These are phyloP conservation scores for Holotrichia oblita DNA, from an alignment of 1,140 invertebrate genomes.

Conservation along the genomic window DNA sequence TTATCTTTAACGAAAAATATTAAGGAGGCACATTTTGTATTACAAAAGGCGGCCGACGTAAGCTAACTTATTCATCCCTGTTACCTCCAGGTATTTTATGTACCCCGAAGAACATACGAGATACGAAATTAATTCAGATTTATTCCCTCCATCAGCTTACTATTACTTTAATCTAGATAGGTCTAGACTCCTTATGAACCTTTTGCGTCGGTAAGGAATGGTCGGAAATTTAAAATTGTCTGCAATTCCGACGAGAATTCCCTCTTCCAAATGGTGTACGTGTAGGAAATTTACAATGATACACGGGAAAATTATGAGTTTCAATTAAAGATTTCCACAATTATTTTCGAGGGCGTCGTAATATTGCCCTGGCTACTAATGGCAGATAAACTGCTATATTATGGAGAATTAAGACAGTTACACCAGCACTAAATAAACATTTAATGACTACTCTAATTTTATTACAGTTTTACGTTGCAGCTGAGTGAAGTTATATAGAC, in stretches of 20 bases:
- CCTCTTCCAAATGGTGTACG: background rate
- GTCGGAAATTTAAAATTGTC: conserved; percentile 35
- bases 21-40: conserved; percentile 21
- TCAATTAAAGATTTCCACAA: conserved; percentile 30
- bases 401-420: conserved; percentile 25
- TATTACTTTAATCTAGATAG: conserved; percentile 37
- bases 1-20: conserved; percentile 8
- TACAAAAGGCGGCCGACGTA: background rate
- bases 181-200: conserved; percentile 30
- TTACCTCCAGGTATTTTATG: conserved; percentile 35
- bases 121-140: conserved; percentile 34
- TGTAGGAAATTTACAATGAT: conserved; percentile 34
- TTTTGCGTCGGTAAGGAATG: conserved; percentile 9
- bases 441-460: conserved; percentile 17
- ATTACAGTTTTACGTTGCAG: conserved; percentile 4
- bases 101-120: conserved; percentile 20
- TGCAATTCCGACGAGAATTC: conserved; percentile 28
- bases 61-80: conserved; percentile 27
- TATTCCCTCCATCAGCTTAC: conserved; percentile 29
- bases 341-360: conserved; percentile 8
- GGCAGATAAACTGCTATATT: conserved; percentile 7
- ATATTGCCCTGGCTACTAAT: conserved; percentile 3
- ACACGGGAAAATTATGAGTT: conserved; percentile 23
- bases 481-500: background rate
- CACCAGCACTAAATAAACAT: conserved; percentile 24